Conservation (phyloP, 1,140 invertebrate species). For the Eriosoma lanigerum region DNA sequence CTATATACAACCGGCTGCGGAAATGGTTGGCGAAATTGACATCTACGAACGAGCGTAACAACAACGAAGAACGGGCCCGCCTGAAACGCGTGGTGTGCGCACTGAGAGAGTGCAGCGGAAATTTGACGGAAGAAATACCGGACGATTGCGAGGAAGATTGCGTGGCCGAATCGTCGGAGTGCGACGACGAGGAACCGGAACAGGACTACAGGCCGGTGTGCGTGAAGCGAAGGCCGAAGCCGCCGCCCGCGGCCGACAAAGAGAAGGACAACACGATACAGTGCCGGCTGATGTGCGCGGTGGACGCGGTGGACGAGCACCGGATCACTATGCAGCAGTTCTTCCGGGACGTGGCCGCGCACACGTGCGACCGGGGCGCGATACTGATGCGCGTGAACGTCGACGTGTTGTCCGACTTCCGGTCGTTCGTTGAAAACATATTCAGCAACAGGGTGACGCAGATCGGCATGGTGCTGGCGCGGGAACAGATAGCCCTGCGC, state of each 20-base stretch:
- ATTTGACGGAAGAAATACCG: neutral
- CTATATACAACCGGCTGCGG: neutral
- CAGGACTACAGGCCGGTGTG: neutral
- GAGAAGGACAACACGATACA: neutral
- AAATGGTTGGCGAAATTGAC: neutral
- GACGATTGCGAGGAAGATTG: neutral
- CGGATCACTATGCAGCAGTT: neutral
- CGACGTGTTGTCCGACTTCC: conserved; percentile 24
- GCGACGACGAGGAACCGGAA: neutral
- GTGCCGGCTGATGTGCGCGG: neutral
- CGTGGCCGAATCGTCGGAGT: too few species aligned
- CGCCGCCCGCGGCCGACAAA: too few species aligned
- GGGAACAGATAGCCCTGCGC: neutral
- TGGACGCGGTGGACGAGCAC: neutral
- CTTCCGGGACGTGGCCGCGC: conserved; percentile 1
- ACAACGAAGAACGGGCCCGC: neutral
- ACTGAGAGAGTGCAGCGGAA: neutral
- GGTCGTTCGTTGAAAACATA: neutral
- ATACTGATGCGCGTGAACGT: conserved; percentile 6
- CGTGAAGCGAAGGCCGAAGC: too few species aligned
- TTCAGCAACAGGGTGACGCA: conserved; percentile 17
- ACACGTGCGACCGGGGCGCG: conserved; percentile 12
- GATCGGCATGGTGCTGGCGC: conserved; percentile 15
- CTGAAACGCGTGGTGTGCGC: neutral
- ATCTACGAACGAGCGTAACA: neutral